Evolutionary conservation across 2,888 invertebrate genomes (phyloP).

Genomic region (Phania funesta): DNA sequence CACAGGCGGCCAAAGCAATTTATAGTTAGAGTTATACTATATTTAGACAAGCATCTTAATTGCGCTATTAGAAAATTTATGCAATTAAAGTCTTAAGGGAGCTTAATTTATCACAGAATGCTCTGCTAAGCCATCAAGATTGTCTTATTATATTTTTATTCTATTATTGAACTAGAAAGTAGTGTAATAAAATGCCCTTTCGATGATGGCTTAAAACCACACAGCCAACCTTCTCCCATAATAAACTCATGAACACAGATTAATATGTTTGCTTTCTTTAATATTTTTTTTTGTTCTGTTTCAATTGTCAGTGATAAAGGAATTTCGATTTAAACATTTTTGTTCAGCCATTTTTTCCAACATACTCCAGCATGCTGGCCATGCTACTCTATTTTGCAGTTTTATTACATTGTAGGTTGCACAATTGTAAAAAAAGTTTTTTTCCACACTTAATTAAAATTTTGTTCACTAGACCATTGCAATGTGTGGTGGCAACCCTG

Average conservation of each 20-base stretch:
- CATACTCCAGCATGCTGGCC: neutral
- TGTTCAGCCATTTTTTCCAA: neutral
- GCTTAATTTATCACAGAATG: too few relatives aligned
- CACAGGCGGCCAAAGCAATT: too few relatives aligned
- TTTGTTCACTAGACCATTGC: conserved; percentile 69
- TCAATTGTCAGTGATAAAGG: conserved; percentile 16
- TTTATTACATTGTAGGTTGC: neutral
- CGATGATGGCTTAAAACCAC: conserved; percentile 12
- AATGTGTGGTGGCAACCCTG: conserved; percentile 43
- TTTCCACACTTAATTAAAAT: conserved; percentile 69
- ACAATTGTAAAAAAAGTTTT: conserved; percentile 14
- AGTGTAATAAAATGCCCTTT: conserved; percentile 45
- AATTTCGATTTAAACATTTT: conserved; percentile 8
- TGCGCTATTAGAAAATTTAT: too few relatives aligned
- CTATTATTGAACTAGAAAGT: conserved; percentile 1
- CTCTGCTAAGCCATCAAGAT: too few relatives aligned
- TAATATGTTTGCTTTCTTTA: neutral
- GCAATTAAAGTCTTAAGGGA: too few relatives aligned
- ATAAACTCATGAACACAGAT: conserved; percentile 12
- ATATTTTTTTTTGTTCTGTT: neutral
- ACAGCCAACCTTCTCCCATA: neutral
- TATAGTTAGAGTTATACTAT: too few relatives aligned
- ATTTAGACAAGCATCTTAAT: too few relatives aligned
- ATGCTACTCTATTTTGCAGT: neutral
- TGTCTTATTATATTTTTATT: too few relatives aligned